These are phyloP conservation scores for Epinephelus lanceolatus DNA, from an alignment of 2,113 vertebrate genomes.

Conservation along the genomic window DNA sequence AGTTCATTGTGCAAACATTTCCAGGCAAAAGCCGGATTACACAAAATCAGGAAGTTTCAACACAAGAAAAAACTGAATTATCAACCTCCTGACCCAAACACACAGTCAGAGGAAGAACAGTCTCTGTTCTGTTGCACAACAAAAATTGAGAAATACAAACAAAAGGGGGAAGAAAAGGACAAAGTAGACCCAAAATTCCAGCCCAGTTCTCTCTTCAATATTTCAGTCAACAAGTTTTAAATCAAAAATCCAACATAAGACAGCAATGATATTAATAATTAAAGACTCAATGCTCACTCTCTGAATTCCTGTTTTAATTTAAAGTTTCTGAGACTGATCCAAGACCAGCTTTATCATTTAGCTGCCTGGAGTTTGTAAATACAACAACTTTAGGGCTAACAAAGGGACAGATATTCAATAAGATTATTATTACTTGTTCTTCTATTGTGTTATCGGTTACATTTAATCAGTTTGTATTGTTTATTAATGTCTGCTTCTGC, in stretches of 20 bases:
- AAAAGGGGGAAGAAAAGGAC: not conserved
- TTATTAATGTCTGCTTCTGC: not conserved
- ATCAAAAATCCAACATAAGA: not conserved
- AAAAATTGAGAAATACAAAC: not conserved
- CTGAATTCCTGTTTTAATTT: not conserved
- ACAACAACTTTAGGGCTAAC: not conserved
- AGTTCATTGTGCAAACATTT: no score
- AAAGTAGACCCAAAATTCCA: not conserved
- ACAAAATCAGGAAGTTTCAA: no score
- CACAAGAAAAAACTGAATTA: no score
- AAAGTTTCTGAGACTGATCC: not conserved
- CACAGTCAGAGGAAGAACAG: no score
- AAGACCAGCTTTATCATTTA: not conserved
- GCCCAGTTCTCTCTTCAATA: not conserved
- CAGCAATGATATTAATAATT: not conserved
- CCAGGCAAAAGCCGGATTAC: no score
- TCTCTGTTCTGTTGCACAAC: no score
- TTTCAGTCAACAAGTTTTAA: not conserved
- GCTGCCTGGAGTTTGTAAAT: not conserved
- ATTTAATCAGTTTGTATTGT: not conserved
- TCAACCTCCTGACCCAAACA: no score
- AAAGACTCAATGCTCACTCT: not conserved
- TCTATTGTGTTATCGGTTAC: not conserved
- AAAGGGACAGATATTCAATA: not conserved
- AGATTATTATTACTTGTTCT: not conserved